Conservation (phyloP, 2,888 invertebrate species). For the Himalopsyche tibetana region DNA sequence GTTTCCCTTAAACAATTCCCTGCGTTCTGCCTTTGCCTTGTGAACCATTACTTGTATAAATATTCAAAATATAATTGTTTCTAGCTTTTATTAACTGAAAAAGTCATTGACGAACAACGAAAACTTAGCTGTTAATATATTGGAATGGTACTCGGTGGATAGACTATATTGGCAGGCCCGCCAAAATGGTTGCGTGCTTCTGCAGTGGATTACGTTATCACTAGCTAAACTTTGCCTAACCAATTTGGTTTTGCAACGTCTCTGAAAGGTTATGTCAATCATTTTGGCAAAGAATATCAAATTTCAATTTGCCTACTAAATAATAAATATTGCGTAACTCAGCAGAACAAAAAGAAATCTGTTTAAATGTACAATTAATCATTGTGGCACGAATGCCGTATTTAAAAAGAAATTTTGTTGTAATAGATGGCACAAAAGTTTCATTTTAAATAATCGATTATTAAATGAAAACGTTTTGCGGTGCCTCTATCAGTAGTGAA, state of each 20-base stretch:
- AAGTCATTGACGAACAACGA: too few species aligned
- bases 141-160: too few species aligned
- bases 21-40: too few species aligned
- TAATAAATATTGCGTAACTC: conserved; percentile 6
- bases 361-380: neutral
- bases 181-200: too few species aligned
- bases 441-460: conserved; percentile 1
- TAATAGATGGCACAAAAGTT: neutral
- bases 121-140: too few species aligned
- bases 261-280: conserved; percentile 37
- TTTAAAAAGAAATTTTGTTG: neutral
- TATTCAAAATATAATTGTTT: too few species aligned
- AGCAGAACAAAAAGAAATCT: neutral
- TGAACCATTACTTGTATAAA: too few species aligned
- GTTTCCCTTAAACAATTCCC: too few species aligned
- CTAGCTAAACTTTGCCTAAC: neutral
- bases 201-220: neutral
- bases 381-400: neutral
- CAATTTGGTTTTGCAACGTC: conserved; percentile 38
- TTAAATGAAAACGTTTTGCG: neutral
- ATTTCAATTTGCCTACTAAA: conserved; percentile 34
- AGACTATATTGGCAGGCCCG: too few species aligned
- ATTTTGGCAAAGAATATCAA: conserved; percentile 25
- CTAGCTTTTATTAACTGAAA: too few species aligned
- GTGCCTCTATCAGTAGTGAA: neutral